Evolutionary conservation across 2,888 invertebrate species (phyloP).

Genomic region (Temnothorax rugatulus): DNA sequence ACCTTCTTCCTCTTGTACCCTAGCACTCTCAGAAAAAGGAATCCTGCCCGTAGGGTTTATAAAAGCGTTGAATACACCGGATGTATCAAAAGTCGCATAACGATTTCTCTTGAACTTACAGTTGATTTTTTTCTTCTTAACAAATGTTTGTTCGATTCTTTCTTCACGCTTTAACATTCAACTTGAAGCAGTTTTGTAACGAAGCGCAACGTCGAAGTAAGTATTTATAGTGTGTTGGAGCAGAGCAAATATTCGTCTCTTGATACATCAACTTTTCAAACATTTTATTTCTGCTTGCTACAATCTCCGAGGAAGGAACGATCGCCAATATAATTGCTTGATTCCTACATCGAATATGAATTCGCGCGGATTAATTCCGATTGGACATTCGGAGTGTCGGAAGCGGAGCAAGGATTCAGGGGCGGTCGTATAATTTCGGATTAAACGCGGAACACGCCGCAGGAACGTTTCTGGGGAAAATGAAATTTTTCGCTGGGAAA

Average conservation of each 20-base stretch:
- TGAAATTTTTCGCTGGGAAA: conserved; percentile 38
- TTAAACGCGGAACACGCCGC: conserved; percentile 41
- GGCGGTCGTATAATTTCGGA: conserved; percentile 39
- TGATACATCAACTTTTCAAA: conserved; percentile 20
- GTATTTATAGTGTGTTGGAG: neutral
- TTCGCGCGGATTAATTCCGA: conserved; percentile 56
- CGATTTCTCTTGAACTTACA: neutral
- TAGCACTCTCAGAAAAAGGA: conserved; percentile 30
- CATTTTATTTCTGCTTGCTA: conserved; percentile 46
- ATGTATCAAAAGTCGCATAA: conserved; percentile 14
- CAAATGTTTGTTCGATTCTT: conserved; percentile 10
- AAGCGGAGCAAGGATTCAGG: conserved; percentile 13
- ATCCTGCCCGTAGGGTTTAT: conserved; percentile 46
- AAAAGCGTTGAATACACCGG: conserved; percentile 43
- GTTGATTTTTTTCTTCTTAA: neutral
- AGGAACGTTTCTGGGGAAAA: conserved; percentile 23
- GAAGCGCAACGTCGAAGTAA: neutral
- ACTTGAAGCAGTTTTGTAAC: conserved; percentile 7
- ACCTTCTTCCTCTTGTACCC: conserved; percentile 36
- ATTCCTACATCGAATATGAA: conserved; percentile 59
- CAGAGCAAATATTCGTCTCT: neutral
- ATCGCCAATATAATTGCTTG: conserved; percentile 29
- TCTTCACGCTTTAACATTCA: neutral
- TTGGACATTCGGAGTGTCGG: conserved; percentile 49
- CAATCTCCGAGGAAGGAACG: conserved; percentile 4